Conservation (phyloP, 2,797 vertebrate genomes). For the Acipenser ruthenus region DNA sequence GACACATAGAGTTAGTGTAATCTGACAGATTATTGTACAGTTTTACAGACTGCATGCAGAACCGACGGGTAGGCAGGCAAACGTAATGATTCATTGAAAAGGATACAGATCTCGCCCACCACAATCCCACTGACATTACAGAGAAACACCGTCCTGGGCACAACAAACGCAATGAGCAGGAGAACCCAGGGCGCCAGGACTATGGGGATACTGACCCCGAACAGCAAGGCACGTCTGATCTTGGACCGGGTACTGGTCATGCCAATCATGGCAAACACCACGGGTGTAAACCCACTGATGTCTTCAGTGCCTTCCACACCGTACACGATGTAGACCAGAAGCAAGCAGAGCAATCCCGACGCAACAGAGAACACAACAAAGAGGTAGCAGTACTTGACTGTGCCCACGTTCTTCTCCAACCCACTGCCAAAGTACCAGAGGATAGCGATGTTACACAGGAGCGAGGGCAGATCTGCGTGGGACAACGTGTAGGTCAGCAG, state of each 20-base stretch:
- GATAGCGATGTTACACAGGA: slow-evolving; percentile 18
- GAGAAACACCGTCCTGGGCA: slow-evolving; percentile 40
- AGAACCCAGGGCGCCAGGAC: slow-evolving; percentile 47
- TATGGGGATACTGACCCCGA: slow-evolving; percentile 45
- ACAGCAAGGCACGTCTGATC: slow-evolving; percentile 44
- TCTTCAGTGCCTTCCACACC: slow-evolving; percentile 12
- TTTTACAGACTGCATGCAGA: too few species aligned
- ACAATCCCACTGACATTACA: slow-evolving; percentile 44
- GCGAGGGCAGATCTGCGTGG: slow-evolving; percentile 22
- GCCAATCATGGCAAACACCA: slow-evolving; percentile 42
- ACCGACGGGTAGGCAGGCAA: too few species aligned
- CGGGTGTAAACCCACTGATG: slow-evolving; percentile 32
- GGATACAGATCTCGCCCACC: slow-evolving; percentile 44
- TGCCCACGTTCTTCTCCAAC: slow-evolving; percentile 48
- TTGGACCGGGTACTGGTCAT: slow-evolving; percentile 44
- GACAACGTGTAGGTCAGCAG: slow-evolving; percentile 36
- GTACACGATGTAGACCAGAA: slow-evolving; percentile 31
- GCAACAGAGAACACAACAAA: slow-evolving; percentile 38
- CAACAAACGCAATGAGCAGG: slow-evolving; percentile 32
- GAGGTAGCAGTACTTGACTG: slow-evolving; percentile 42
- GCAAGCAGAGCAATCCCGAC: slow-evolving; percentile 29
- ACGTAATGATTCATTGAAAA: slow-evolving; percentile 3
- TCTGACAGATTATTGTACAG: too few species aligned
- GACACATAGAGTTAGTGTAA: too few species aligned
- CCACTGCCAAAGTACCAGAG: slow-evolving; percentile 38